A percentile compares a stretch with the other conserved stretches of the same genome.
Evolutionary conservation across 2,113 vertebrate species (phyloP).

Genomic region (Grammomys dolichurus): DNA sequence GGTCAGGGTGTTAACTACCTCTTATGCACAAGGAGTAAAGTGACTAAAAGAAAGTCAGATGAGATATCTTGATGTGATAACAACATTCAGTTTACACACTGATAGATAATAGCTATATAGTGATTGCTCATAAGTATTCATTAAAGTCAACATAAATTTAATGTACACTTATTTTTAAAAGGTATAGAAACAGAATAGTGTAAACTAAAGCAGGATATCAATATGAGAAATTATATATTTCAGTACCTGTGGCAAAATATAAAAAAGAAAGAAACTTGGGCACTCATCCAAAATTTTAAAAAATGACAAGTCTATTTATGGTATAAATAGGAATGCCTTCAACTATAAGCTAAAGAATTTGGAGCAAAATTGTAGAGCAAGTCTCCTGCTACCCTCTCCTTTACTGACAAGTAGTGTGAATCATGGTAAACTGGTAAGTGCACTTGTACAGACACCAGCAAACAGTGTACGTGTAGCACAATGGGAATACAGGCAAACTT

Average conservation of each 20-base stretch:
- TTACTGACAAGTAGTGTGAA: not conserved
- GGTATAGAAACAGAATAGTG: not conserved
- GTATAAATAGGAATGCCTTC: not conserved
- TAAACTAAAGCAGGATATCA: constrained; percentile 10
- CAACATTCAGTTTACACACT: not conserved
- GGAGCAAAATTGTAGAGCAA: not conserved
- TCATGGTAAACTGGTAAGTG: not conserved
- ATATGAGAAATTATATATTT: not conserved
- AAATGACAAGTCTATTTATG: not conserved
- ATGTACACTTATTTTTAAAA: not conserved
- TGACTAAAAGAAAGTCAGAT: not conserved
- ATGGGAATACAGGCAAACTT: not conserved
- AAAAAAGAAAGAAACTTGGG: not conserved
- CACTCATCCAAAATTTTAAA: not conserved
- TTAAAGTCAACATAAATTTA: not conserved
- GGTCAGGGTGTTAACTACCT: not conserved
- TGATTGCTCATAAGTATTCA: not conserved
- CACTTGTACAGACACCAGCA: not conserved
- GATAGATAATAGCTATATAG: not conserved
- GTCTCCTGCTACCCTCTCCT: not conserved
- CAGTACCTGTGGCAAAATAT: not conserved
- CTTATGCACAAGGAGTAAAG: not conserved
- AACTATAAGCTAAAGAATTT: not conserved
- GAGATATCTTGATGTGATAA: not conserved
- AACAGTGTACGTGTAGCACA: not conserved